Evolutionary conservation across 2,113 vertebrate species (phyloP).

Genomic region (Fregata magnificens): DNA sequence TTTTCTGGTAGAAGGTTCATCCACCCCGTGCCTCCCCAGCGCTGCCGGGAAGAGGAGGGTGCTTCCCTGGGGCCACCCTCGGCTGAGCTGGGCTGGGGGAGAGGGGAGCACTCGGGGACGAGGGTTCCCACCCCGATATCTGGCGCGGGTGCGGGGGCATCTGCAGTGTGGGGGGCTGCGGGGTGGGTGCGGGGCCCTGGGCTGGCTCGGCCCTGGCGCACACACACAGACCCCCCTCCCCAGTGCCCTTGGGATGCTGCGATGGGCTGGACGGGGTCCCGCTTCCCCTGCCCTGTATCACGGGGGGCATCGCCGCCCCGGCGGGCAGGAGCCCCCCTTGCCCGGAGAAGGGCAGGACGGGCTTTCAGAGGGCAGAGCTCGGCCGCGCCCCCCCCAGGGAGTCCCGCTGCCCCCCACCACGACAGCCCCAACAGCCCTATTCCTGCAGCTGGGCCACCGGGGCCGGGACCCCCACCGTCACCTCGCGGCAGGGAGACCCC

Average conservation of each 20-base stretch:
- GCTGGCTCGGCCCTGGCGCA: background rate
- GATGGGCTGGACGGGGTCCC: background rate
- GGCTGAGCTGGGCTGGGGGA: background rate
- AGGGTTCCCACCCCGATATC: no score
- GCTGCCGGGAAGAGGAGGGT: background rate
- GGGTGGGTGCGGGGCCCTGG: background rate
- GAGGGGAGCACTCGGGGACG: background rate
- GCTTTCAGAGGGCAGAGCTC: background rate
- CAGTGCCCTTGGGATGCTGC: background rate
- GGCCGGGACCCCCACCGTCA: no score
- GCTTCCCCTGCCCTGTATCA: background rate
- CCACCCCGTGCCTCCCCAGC: fast-evolving
- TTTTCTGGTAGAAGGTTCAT: background rate
- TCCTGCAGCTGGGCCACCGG: background rate
- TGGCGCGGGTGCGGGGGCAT: background rate
- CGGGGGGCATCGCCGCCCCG: background rate
- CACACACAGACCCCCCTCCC: background rate
- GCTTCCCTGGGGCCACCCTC: background rate
- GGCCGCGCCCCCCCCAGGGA: background rate
- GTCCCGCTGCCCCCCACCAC: background rate
- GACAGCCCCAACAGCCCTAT: background rate
- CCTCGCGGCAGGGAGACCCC: background rate
- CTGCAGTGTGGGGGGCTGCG: fast-evolving
- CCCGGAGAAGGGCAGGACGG: fast-evolving
- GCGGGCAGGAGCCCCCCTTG: background rate